Evolutionary conservation across 1,140 invertebrate species (phyloP).

Genomic region (Polyergus mexicanus): DNA sequence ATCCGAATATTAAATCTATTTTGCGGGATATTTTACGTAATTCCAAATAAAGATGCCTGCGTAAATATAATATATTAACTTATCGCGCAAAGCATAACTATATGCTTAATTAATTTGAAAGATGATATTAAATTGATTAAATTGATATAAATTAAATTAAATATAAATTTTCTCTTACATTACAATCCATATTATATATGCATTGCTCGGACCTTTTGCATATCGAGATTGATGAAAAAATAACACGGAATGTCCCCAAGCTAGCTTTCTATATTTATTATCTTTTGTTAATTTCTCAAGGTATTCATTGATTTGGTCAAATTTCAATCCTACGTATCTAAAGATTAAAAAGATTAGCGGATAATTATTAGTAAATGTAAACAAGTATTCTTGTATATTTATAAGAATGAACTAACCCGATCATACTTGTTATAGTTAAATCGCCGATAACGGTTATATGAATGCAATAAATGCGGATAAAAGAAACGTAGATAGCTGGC

Average conservation of each 20-base stretch:
- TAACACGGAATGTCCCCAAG: background rate
- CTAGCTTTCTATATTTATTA: background rate
- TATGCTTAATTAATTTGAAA: too few species aligned
- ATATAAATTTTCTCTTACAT: background rate
- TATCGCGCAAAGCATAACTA: too few species aligned
- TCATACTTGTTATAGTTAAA: background rate
- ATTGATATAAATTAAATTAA: background rate
- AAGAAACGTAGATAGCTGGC: background rate
- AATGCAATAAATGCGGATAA: background rate
- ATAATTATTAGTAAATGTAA: background rate
- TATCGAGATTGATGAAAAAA: too few species aligned
- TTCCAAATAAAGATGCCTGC: slow-evolving; percentile 26
- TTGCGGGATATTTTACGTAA: slow-evolving; percentile 1
- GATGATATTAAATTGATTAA: too few species aligned
- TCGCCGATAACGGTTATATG: background rate
- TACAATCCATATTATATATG: background rate
- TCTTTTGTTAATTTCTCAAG: background rate
- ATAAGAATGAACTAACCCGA: background rate
- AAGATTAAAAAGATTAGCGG: background rate
- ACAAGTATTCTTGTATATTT: background rate
- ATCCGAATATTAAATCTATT: slow-evolving; percentile 4
- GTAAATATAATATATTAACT: background rate
- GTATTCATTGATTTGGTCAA: slow-evolving; percentile 12
- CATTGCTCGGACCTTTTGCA: background rate
- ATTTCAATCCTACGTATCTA: slow-evolving; percentile 1